Evolutionary conservation across 2,888 invertebrate species (phyloP).

Genomic region (Hipparchia sbordonii): DNA sequence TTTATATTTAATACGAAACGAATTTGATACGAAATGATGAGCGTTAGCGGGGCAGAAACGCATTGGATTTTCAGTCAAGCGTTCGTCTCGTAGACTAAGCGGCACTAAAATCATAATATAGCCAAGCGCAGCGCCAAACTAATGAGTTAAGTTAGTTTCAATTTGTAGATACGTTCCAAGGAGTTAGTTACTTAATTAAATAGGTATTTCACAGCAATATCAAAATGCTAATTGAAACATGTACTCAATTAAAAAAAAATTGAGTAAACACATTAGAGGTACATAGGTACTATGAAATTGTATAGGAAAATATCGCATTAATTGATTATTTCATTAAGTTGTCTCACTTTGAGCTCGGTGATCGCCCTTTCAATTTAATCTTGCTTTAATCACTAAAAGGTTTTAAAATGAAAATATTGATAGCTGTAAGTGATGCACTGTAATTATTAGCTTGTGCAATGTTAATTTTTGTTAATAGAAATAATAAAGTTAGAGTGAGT

Average conservation of each 20-base stretch:
- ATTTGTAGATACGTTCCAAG: too few species aligned
- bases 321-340: constrained; percentile 5
- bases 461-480: too few species aligned
- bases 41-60: too few species aligned
- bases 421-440: constrained; percentile 12
- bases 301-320: neutral
- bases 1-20: too few species aligned
- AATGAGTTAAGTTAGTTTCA: too few species aligned
- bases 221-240: constrained; percentile 5
- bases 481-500: too few species aligned
- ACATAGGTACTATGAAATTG: neutral
- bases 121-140: neutral
- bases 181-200: too few species aligned
- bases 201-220: neutral
- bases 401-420: constrained; percentile 21
- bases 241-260: neutral
- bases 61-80: too few species aligned
- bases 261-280: neutral
- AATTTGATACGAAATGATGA: too few species aligned
- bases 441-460: neutral
- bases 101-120: too few species aligned
- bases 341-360: neutral
- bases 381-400: neutral
- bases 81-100: too few species aligned
- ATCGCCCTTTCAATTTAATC: too few species aligned